Evolutionary conservation across 2,888 invertebrate genomes (phyloP).

Genomic region (Deroplatys truncata): DNA sequence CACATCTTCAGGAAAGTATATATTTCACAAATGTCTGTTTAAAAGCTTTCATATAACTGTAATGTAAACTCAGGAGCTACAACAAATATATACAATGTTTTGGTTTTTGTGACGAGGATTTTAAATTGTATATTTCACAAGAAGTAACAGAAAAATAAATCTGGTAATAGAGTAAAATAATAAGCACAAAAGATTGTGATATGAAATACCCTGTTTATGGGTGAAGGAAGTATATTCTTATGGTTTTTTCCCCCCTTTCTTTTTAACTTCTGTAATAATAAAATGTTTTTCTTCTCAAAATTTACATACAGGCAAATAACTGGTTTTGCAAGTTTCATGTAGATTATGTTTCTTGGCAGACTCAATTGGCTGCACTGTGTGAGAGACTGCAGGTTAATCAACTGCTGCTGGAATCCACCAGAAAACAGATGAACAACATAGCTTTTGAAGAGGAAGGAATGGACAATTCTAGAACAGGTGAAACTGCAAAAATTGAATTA

Average conservation of each 20-base stretch:
- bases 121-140: background rate
- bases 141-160: background rate
- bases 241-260: no score
- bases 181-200: background rate
- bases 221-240: no score
- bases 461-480: no score
- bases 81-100: no score
- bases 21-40: no score
- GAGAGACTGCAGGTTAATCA: background rate
- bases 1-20: no score
- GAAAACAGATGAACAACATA: background rate
- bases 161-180: background rate
- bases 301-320: background rate
- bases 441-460: background rate
- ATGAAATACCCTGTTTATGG: no score
- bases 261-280: no score
- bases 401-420: background rate
- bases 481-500: no score
- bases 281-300: background rate
- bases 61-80: no score
- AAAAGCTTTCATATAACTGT: no score
- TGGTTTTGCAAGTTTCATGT: background rate
- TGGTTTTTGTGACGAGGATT: no score
- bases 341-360: background rate
- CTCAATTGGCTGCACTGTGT: background rate